Percentiles rank a stretch among this genome's conserved stretches.
Evolutionary conservation across 2,113 vertebrate species (phyloP).

Genomic region (Azemiops feae): DNA sequence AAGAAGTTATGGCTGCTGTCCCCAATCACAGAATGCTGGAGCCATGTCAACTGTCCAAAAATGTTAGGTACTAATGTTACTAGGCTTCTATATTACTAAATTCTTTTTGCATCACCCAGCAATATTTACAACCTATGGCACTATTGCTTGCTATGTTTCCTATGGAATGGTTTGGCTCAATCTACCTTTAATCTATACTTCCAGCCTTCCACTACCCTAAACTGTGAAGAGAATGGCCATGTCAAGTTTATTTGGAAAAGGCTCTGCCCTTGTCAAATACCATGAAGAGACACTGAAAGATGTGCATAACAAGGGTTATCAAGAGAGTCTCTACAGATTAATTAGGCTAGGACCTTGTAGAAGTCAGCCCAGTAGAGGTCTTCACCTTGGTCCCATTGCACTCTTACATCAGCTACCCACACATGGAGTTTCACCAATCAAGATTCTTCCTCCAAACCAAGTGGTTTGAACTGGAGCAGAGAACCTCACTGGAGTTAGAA

Average conservation of each 20-base stretch:
- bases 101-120: fast-evolving
- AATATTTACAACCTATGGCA: not conserved
- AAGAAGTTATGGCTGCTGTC: not conserved
- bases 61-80: not conserved
- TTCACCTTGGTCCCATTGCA: not conserved
- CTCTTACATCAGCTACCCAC: not conserved
- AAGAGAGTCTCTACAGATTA: not conserved
- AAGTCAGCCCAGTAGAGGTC: not conserved
- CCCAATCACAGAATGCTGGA: not conserved
- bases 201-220: not conserved
- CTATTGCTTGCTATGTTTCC: not conserved
- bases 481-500: not conserved
- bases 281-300: conserved; percentile 1
- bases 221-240: conserved; percentile 1
- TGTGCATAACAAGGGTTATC: not conserved
- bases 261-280: not conserved
- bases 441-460: not conserved
- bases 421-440: not conserved
- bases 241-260: not conserved
- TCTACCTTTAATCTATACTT: not conserved
- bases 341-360: not conserved
- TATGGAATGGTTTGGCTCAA: fast-evolving
- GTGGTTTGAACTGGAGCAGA: not conserved
- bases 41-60: not conserved
- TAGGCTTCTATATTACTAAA: not conserved